Percentiles rank a stretch among this genome's conserved stretches.
Evolutionary conservation across 23 tunicate genomes (phyloP).

Genomic region (Styela plicata): DNA sequence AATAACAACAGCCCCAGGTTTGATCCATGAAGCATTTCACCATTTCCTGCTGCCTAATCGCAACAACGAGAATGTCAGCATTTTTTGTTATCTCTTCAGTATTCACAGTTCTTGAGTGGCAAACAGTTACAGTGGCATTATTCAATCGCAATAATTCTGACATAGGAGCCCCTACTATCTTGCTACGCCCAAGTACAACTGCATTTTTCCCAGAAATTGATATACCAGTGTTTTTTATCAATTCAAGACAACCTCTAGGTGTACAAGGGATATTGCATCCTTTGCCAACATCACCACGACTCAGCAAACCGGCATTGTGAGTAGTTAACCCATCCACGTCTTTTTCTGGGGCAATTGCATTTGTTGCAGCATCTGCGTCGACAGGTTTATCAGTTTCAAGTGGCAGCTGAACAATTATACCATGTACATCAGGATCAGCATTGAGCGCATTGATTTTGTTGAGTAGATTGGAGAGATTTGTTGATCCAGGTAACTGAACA

Average conservation of each 20-base stretch:
- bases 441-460: slow-evolving; percentile 54
- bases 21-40: slow-evolving; percentile 87
- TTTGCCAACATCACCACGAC: slow-evolving; percentile 58
- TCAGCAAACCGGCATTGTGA: slow-evolving; percentile 76
- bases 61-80: slow-evolving; percentile 95
- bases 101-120: slow-evolving; percentile 86
- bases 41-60: slow-evolving; percentile 84
- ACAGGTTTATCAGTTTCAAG: slow-evolving; percentile 60
- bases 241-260: slow-evolving; percentile 90
- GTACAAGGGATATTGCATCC: slow-evolving; percentile 87
- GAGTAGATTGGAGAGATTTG: slow-evolving; percentile 38
- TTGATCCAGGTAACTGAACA: slow-evolving; percentile 61
- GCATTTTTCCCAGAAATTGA: slow-evolving; percentile 75
- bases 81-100: slow-evolving; percentile 37
- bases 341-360: slow-evolving; percentile 61
- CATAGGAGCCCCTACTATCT: slow-evolving; percentile 94
- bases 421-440: slow-evolving; percentile 65
- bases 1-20: slow-evolving; percentile 91
- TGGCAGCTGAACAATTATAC: slow-evolving; percentile 96
- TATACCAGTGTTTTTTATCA: slow-evolving; percentile 73
- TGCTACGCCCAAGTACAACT: slow-evolving; percentile 96
- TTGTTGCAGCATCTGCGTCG: slow-evolving; percentile 67
- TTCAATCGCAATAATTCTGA: slow-evolving; percentile 88
- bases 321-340: slow-evolving; percentile 96
- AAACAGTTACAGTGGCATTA: slow-evolving; percentile 88